Conservation (phyloP, 2,113 vertebrate species). For the Eolophus roseicapilla region DNA sequence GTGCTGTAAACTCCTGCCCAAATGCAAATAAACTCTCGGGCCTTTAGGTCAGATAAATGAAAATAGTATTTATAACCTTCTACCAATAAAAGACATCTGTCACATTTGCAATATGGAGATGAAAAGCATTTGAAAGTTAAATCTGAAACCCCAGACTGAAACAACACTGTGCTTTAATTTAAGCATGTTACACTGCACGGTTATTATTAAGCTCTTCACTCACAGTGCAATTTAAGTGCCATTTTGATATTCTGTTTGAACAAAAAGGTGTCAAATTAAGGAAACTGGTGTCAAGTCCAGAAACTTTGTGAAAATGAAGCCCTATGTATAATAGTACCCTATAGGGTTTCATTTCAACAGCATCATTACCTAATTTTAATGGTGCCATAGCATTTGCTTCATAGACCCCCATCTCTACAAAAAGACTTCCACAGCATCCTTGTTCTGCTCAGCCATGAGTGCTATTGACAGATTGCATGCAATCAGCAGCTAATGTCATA, state of each 20-base stretch:
- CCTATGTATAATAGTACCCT: not conserved
- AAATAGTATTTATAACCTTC: constrained; percentile 15
- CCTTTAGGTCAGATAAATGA: constrained; percentile 36
- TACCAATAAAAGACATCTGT: constrained; percentile 13
- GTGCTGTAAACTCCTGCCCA: not conserved
- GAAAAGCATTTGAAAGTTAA: constrained; percentile 53
- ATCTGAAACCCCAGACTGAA: constrained; percentile 32
- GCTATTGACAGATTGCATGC: not conserved
- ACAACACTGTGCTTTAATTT: constrained; percentile 43
- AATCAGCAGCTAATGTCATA: not conserved
- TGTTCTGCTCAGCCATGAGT: not conserved
- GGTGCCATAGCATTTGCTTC: not conserved
- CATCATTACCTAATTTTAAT: not conserved
- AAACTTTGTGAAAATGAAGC: constrained; percentile 37
- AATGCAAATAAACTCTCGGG: constrained; percentile 35
- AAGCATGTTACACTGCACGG: not conserved
- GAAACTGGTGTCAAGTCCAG: constrained; percentile 8
- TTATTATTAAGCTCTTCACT: constrained; percentile 37
- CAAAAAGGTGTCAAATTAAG: constrained; percentile 55
- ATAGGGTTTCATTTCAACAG: not conserved
- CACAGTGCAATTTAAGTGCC: constrained; percentile 18
- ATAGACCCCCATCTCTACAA: not conserved
- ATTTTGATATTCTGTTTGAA: constrained; percentile 50
- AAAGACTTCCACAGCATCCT: not conserved
- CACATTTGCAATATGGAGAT: constrained; percentile 26